Conservation (phyloP, 2,797 vertebrate genomes). For the Antennarius maculatus region DNA sequence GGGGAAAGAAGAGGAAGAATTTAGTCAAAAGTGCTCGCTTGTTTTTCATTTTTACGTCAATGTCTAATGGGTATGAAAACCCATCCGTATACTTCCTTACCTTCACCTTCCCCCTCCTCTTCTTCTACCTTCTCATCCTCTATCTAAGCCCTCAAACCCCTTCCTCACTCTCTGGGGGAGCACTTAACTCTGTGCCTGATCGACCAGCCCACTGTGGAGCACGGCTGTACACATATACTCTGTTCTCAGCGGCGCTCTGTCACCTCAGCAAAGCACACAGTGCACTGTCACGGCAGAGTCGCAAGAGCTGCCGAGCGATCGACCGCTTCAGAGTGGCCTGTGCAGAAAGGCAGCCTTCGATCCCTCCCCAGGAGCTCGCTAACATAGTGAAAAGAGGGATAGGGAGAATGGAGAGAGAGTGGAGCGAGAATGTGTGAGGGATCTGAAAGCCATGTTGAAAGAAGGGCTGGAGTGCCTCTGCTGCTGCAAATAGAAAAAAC, state of each 20-base stretch:
- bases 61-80: conserved; percentile 28
- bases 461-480: conserved; percentile 67
- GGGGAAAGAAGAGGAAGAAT: conserved; percentile 4
- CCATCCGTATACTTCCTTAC: conserved; percentile 41
- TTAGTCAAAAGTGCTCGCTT: conserved; percentile 27
- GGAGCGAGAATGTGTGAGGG: conserved; percentile 60
- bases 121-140: conserved; percentile 51
- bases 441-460: conserved; percentile 73
- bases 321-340: conserved; percentile 84
- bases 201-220: conserved; percentile 79
- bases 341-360: conserved; percentile 84
- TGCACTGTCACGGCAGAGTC: conserved; percentile 64
- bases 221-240: conserved; percentile 67
- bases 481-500: conserved; percentile 68
- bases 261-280: conserved; percentile 76
- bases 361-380: conserved; percentile 73
- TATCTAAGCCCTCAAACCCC: conserved; percentile 66
- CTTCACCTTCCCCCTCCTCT: conserved; percentile 43
- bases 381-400: conserved; percentile 68
- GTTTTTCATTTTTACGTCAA: conserved; percentile 29
- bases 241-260: conserved; percentile 73
- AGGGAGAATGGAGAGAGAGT: conserved; percentile 52
- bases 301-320: conserved; percentile 77
- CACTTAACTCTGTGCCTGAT: conserved; percentile 87
- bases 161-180: conserved; percentile 79